Evolutionary conservation across 2,888 invertebrate species (phyloP), one percentile per base, ranked within the genome.

Genomic region (Drosophila mimica): DNA sequence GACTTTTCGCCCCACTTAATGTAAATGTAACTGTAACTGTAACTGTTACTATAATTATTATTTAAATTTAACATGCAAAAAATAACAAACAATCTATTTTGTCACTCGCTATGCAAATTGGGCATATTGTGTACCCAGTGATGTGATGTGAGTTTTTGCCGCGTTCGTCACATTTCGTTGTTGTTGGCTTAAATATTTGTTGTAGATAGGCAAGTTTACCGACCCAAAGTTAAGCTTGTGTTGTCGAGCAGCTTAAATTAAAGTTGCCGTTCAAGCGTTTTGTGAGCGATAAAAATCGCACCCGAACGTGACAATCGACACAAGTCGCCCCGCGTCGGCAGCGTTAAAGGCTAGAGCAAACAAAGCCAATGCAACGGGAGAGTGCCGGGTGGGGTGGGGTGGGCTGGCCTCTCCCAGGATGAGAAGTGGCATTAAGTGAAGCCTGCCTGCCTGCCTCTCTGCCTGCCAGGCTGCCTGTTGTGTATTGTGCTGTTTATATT

Each of bases 281-380:
- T 74, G 62, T 17, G 75, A 67, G 79, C 76, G 85, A 84, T 84
- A 76, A 84, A 87, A 87, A 76, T 87, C 82, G 78, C 81, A 68
- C 48, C 57, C 75, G 82, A 84, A 87, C 83, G 83, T 84, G 88
- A 84, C 88, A 84, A 87, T 76, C 76, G 77, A 77, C 77, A 80
- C 78, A 56, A 56, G 73, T 71, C 65, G 65, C 71, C 60, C 43
- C 63, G 70, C 73, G 73, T 64, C 70, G 59, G 46, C 67, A 64
- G 61, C 54, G 69, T 74, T 71, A 56, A 81, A 80, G 84, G 56
- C 71, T 70, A 64, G 33, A 36, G 82, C 74, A 82, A 84, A 84
- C 83, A 87, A 78, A 56, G 65, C 73, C 59, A 58, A 53, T 58
- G 51, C 30, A 59, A 13, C 20, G 30, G 57, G 33, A 51, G n/a